Percentiles rank a stretch among this genome's conserved stretches.
Evolutionary conservation across 1,140 invertebrate genomes (phyloP).

Genomic region (Nilaparvata lugens): DNA sequence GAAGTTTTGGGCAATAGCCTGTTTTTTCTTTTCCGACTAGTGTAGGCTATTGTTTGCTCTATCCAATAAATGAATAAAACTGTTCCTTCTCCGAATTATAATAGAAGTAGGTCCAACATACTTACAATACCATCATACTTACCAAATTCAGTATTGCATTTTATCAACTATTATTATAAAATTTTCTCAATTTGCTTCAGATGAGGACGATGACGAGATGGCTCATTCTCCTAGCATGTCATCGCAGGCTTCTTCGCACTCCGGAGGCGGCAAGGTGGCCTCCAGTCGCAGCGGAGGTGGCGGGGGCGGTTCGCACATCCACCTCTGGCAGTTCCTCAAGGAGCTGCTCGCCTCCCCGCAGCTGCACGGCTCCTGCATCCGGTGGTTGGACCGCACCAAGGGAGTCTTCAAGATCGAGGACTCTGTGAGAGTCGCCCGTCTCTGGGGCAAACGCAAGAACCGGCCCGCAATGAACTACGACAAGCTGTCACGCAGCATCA

Average conservation of each 20-base stretch:
- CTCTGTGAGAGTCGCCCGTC: constrained; percentile 85
- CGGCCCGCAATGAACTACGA: constrained; percentile 99
- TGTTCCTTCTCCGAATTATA: too few relatives aligned
- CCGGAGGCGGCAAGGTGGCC: constrained; percentile 11
- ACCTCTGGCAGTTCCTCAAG: constrained; percentile 99
- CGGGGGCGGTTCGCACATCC: constrained; percentile 73
- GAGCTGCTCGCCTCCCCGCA: constrained; percentile 84
- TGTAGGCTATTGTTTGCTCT: too few relatives aligned
- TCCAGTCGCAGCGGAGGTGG: neutral
- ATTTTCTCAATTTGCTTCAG: constrained; percentile 32
- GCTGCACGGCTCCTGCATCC: constrained; percentile 82
- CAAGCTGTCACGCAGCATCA: constrained; percentile 92
- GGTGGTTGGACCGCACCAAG: constrained; percentile 89
- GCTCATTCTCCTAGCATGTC: constrained; percentile 16
- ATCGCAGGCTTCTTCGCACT: constrained; percentile 6
- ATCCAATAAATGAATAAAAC: neutral
- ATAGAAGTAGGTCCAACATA: neutral
- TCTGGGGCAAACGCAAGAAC: constrained; percentile 97
- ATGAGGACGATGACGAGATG: constrained; percentile 46
- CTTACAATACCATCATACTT: too few relatives aligned
- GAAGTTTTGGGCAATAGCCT: too few relatives aligned
- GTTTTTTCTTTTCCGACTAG: too few relatives aligned
- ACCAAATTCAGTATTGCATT: too few relatives aligned
- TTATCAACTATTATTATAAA: neutral
- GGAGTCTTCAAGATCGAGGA: constrained; percentile 99